A percentile compares a stretch with the other conserved stretches of the same genome.
Conservation (phyloP, 1,140 invertebrate species). For the Bombus turneri region DNA sequence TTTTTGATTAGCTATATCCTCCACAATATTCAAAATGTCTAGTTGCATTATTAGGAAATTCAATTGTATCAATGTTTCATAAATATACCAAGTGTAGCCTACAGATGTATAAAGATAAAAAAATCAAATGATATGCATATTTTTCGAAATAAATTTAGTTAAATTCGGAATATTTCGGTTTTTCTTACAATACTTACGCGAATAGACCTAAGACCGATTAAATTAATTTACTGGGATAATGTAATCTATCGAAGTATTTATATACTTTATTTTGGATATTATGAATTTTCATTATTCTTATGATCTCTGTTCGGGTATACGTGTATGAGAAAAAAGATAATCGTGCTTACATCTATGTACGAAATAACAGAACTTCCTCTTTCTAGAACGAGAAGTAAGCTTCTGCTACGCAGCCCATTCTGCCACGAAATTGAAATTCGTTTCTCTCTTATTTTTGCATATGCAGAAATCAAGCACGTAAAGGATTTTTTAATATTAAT, state of each 20-base stretch:
- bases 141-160: too few species aligned
- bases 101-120: too few species aligned
- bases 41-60: background rate
- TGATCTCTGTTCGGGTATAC: background rate
- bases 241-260: background rate
- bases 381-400: background rate
- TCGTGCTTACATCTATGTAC: background rate
- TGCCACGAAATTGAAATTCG: background rate
- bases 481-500: background rate
- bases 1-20: background rate
- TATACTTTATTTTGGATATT: background rate
- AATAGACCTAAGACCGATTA: too few species aligned
- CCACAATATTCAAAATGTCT: too few species aligned
- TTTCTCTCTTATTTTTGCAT: background rate
- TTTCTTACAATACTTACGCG: too few species aligned
- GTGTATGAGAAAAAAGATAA: background rate
- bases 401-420: background rate
- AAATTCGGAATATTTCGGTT: too few species aligned
- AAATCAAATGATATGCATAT: too few species aligned
- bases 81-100: background rate
- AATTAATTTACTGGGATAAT: background rate
- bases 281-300: background rate
- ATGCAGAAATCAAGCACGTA: background rate
- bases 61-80: too few species aligned
- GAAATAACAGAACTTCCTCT: background rate